Conservation (phyloP, 2,888 invertebrate genomes). For the Adelognathus sp. region DNA sequence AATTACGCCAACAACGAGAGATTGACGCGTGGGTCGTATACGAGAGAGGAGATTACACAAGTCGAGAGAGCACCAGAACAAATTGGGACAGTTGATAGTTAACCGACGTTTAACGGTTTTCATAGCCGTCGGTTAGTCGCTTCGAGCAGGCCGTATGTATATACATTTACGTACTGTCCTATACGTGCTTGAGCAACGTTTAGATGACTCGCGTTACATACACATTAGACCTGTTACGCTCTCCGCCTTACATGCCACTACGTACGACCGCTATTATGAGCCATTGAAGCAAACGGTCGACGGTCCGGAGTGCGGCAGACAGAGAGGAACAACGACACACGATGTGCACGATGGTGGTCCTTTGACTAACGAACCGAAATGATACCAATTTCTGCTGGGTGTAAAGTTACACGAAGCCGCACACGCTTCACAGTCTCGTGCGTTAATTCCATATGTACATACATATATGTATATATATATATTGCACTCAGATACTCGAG, state of each 20-base stretch:
- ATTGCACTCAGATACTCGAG: constrained; percentile 17
- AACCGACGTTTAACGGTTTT: background rate
- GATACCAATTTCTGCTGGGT: constrained; percentile 69
- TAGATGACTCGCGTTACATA: constrained; percentile 39
- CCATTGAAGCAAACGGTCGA: constrained; percentile 35
- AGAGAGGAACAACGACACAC: background rate
- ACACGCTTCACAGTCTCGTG: constrained; percentile 21
- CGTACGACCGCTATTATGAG: constrained; percentile 4
- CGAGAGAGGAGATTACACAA: constrained; percentile 22
- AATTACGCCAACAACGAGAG: constrained; percentile 33
- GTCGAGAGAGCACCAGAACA: constrained; percentile 33
- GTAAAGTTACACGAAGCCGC: constrained; percentile 48
- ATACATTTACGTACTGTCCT: too few species aligned
- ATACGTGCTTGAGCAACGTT: constrained; percentile 44
- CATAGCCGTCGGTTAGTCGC: constrained; percentile 25
- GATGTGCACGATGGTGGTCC: constrained; percentile 47
- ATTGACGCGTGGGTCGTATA: constrained; percentile 44
- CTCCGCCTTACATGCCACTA: background rate
- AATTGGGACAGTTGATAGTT: constrained; percentile 49
- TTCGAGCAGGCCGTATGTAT: constrained; percentile 39
- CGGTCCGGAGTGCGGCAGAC: background rate
- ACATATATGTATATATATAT: constrained; percentile 47
- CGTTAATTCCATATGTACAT: background rate
- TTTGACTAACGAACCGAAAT: constrained; percentile 75
- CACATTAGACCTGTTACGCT: constrained; percentile 36